Conservation (phyloP, 2,113 vertebrate species). For the Melanotaenia duboulayi region DNA sequence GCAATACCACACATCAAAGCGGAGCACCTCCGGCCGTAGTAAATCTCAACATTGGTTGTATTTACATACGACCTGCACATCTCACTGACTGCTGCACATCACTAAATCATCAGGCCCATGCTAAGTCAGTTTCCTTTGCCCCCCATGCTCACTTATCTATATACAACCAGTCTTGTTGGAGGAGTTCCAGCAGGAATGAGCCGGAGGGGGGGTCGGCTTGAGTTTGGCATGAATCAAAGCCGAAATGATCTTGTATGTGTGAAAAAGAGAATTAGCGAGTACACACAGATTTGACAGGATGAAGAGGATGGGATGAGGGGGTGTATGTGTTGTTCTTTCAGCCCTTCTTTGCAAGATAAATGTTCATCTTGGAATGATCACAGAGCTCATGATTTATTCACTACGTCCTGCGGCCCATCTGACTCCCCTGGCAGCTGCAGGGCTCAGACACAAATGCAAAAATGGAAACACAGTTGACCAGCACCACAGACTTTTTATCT, state of each 20-base stretch:
- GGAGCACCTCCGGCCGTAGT: constrained; percentile 7
- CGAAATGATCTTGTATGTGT: constrained; percentile 17
- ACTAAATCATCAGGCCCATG: constrained; percentile 15
- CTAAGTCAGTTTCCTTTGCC: neutral
- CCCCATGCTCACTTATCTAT: neutral
- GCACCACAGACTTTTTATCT: neutral
- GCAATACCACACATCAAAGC: constrained; percentile 18
- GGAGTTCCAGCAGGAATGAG: constrained; percentile 17
- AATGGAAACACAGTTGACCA: constrained; percentile 22
- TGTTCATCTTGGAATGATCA: constrained; percentile 54
- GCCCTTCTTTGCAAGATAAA: constrained; percentile 44
- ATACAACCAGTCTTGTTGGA: constrained; percentile 9
- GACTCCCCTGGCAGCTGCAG: constrained; percentile 47
- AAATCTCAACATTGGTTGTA: constrained; percentile 19
- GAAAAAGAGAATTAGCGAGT: constrained; percentile 28
- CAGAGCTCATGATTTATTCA: constrained; percentile 75
- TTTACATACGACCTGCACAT: constrained; percentile 14
- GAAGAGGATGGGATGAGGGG: neutral
- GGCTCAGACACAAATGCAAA: constrained; percentile 15
- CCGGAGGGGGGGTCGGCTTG: constrained; percentile 4
- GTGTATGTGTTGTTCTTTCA: constrained; percentile 2
- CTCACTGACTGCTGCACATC: constrained; percentile 1
- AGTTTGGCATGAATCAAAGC: neutral
- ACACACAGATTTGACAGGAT: constrained; percentile 21
- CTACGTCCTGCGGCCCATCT: constrained; percentile 49